Evolutionary conservation across 2,888 invertebrate genomes (phyloP).

Genomic region (Drosophila mimica): DNA sequence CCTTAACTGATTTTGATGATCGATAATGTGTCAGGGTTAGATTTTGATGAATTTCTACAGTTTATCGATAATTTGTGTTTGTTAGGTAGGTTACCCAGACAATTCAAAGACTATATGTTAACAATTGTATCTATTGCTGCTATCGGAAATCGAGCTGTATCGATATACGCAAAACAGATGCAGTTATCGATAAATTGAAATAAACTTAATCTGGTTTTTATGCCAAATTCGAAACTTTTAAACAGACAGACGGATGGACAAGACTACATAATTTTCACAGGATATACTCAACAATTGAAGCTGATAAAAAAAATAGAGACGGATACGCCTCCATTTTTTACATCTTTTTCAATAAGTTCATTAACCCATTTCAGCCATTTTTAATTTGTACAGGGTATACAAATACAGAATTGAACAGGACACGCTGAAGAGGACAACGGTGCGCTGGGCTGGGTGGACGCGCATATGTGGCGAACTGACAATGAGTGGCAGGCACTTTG

Average conservation of each 20-base stretch:
- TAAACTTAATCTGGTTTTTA: not conserved
- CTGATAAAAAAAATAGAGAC: not conserved
- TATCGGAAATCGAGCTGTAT: not conserved
- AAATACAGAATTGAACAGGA: conserved; percentile 52
- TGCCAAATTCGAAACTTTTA: not conserved
- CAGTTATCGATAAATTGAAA: not conserved
- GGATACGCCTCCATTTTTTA: not conserved
- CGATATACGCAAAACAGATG: not conserved
- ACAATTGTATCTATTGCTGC: not conserved
- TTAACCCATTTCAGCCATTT: not conserved
- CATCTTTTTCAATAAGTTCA: not conserved
- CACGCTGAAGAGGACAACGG: conserved; percentile 31
- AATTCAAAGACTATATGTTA: not conserved
- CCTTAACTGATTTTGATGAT: too few species aligned
- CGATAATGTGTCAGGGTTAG: too few species aligned
- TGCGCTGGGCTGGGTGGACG: not conserved
- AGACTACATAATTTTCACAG: not conserved
- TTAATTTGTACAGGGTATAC: not conserved
- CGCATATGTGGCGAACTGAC: conserved; percentile 32
- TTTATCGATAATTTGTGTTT: too few species aligned
- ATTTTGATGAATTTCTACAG: too few species aligned
- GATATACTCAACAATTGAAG: not conserved
- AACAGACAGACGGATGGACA: not conserved
- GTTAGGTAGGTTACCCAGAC: too few species aligned
- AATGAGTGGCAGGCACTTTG: conserved; percentile 74